Conservation (phyloP, 1,140 invertebrate species). For the Phocides pigmalion region DNA sequence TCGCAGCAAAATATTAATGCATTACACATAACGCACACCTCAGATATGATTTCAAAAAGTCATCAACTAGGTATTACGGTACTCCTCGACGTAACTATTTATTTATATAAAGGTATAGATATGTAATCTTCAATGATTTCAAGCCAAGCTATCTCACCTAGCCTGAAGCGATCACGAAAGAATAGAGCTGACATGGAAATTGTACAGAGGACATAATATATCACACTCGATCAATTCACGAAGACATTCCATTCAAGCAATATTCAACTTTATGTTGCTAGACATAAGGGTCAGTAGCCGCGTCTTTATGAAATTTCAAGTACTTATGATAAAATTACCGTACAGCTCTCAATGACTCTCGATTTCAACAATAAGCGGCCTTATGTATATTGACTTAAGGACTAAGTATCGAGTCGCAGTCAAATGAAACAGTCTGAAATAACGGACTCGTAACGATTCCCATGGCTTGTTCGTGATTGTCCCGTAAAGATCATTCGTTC, state of each 20-base stretch:
- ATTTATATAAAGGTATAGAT: too few species aligned
- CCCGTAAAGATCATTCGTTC: slow-evolving; percentile 11
- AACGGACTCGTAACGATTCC: slow-evolving; percentile 1
- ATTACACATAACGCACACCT: too few species aligned
- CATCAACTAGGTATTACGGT: too few species aligned
- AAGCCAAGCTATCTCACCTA: slow-evolving; percentile 5
- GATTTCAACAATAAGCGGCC: background rate
- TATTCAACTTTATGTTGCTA: slow-evolving; percentile 6
- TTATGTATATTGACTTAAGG: background rate
- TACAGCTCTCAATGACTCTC: background rate
- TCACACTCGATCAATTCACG: slow-evolving; percentile 21
- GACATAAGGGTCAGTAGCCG: background rate
- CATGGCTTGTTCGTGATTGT: slow-evolving; percentile 11
- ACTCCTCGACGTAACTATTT: too few species aligned
- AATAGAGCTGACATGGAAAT: slow-evolving; percentile 6
- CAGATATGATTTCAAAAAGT: too few species aligned
- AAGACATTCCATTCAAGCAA: slow-evolving; percentile 7
- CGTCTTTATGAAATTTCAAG: background rate
- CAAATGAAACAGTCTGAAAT: background rate
- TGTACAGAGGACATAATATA: slow-evolving; percentile 12
- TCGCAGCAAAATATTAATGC: too few species aligned
- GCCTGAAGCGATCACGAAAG: slow-evolving; percentile 29
- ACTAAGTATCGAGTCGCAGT: too few species aligned
- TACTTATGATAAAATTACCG: background rate
- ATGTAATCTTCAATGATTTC: slow-evolving; percentile 1